These are phyloP conservation scores for Oceanodroma tethys DNA, from an alignment of 2,113 vertebrate genomes.

Conservation along the genomic window DNA sequence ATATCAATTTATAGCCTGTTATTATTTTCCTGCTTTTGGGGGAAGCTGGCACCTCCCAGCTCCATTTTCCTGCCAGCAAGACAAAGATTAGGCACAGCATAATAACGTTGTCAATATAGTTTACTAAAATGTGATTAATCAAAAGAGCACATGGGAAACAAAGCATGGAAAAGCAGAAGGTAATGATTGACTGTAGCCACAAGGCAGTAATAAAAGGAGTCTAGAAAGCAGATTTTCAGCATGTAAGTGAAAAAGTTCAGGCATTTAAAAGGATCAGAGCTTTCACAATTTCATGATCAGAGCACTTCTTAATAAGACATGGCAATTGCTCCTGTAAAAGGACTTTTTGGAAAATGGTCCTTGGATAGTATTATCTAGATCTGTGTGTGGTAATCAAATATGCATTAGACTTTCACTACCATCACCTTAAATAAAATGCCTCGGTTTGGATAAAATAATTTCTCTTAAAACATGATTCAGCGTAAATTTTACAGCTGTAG, in stretches of 20 bases:
- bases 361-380: background rate
- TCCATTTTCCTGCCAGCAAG: background rate
- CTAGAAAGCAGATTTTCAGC: slow-evolving; percentile 15
- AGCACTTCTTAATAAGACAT: slow-evolving; percentile 6
- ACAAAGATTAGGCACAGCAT: background rate
- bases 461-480: background rate
- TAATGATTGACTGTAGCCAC: background rate
- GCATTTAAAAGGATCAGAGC: slow-evolving; percentile 25
- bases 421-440: background rate
- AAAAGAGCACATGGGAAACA: background rate
- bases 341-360: background rate
- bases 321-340: background rate
- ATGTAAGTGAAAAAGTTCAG: background rate
- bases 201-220: background rate
- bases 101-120: background rate
- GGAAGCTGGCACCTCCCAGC: background rate
- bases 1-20: background rate
- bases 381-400: background rate
- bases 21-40: background rate
- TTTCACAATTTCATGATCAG: slow-evolving; percentile 36
- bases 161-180: slow-evolving; percentile 21
- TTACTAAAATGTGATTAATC: background rate
- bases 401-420: background rate
- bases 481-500: background rate
- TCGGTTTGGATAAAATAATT: background rate